phyloP scores from a whole-genome alignment of 1,140 invertebrate species.

The Diachasmimorpha longicaudata region DNA sequence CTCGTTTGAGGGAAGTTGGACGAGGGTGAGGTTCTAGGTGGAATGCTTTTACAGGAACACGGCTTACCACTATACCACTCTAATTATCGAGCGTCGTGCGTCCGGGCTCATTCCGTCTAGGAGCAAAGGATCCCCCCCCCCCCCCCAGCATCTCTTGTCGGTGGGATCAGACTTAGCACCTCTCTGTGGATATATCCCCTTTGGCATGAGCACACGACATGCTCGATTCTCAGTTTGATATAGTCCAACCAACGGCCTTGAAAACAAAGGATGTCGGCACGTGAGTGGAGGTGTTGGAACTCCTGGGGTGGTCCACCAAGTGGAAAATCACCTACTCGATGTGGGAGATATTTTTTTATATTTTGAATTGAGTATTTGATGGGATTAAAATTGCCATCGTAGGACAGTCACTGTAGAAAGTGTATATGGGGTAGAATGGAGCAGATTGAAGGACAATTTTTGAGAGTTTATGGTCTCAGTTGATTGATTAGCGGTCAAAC shows the following conservation, averaged over 20 bases:
- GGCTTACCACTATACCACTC: conserved; percentile 31
- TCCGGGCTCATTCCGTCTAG: not conserved
- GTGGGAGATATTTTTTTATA: no score
- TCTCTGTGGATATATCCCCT: not conserved
- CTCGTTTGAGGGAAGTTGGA: conserved; percentile 13
- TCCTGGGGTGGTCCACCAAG: not conserved
- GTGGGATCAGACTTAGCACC: not conserved
- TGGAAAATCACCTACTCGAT: not conserved
- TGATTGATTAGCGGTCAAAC: no score
- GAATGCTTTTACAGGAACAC: conserved; percentile 35
- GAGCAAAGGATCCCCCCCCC: not conserved
- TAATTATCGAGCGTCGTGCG: conserved; percentile 33
- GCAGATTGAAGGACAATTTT: no score
- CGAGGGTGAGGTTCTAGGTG: conserved; percentile 11
- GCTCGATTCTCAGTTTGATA: not conserved
- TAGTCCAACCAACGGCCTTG: not conserved
- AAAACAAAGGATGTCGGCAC: not conserved
- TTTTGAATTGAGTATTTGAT: no score
- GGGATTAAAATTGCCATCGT: no score
- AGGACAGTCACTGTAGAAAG: no score
- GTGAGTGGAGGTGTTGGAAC: not conserved
- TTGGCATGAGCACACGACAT: not conserved
- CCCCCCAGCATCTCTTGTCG: not conserved
- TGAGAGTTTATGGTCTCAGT: no score
- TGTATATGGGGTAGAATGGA: no score